phyloP scores from a whole-genome alignment of 2,113 vertebrate species.

The Rissa tridactyla region DNA sequence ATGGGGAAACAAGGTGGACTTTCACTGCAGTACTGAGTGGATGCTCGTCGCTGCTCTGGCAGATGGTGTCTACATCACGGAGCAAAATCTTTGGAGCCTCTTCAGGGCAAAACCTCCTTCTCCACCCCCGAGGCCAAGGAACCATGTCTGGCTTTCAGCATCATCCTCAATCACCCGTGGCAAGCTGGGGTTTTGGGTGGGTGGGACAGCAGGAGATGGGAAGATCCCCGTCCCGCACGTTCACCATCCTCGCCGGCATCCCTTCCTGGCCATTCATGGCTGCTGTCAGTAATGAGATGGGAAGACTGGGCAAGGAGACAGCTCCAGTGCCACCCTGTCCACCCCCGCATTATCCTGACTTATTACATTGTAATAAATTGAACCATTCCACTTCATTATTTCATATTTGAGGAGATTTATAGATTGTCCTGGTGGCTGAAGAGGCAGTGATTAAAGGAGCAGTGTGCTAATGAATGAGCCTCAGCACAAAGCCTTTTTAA shows the following conservation, averaged over 20 bases:
- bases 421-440: conserved; percentile 80
- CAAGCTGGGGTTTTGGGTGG: accelerated
- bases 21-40: accelerated
- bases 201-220: not conserved
- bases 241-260: not conserved
- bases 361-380: conserved; percentile 78
- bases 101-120: not conserved
- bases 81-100: not conserved
- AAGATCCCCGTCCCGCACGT: accelerated
- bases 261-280: not conserved
- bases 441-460: conserved; percentile 80
- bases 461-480: conserved; percentile 73
- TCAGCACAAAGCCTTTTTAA: conserved; percentile 74
- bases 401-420: conserved; percentile 84
- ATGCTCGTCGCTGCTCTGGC: not conserved
- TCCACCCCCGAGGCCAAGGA: not conserved
- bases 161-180: accelerated
- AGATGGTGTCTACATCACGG: not conserved
- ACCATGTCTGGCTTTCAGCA: not conserved
- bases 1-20: not conserved
- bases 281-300: conserved; percentile 47
- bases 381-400: conserved; percentile 83
- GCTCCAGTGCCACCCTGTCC: conserved; percentile 49
- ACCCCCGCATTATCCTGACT: conserved; percentile 71
- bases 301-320: conserved; percentile 47